Base-by-base conservation (phyloP, 2,888 invertebrate genomes). In the Hypena proboscidalis region DNA sequence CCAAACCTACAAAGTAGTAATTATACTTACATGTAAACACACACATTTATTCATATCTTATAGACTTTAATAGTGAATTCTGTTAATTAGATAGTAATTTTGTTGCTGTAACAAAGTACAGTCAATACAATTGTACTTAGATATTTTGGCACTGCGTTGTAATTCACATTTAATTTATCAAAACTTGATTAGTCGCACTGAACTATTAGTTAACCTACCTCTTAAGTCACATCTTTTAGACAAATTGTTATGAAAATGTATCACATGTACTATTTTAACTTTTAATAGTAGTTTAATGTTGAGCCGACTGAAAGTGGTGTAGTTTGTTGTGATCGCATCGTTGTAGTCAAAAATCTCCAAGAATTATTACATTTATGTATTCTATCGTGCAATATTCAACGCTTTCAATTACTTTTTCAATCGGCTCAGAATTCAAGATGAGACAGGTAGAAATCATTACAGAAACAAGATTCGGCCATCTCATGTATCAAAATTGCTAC, bases 351-450 rank as follows among this genome's bases (percentile, higher is more conserved):
- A 60, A 53, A 43, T 50, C 53, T 44, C 64, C 64, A 59, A 62
- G 50, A 40, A 25, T 36, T 13, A 13, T 33, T 21, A 13, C 14
- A 0, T 11, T 0, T 9, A 15, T 19, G 4, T 4, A 8, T 29
- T 7, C 27, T 22, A 2, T 29, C 19, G 11, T 22, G 9, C 8
- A 30, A 4, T 21, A 1, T 10, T 33, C 25, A 4, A 8, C 8
- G 6, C 3, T 36, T 33, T 26, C 8, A 23, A 23, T 13, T 0
- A 31, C 20, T 36, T 29, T 52, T 58, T 53, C 49, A 60, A 62
- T 62, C 62, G 67, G 67, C 60, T 61, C 58, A 50, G 45, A 52
- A 62, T 49, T 62, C 70, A 73, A 80, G 82, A 82, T 82, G 82
- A 80, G 82, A 78, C 59, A 58, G 80, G 80, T 72, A 65, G n/a